Conservation (phyloP, 2,888 invertebrate species). For the Taphrorychus bicolor region DNA sequence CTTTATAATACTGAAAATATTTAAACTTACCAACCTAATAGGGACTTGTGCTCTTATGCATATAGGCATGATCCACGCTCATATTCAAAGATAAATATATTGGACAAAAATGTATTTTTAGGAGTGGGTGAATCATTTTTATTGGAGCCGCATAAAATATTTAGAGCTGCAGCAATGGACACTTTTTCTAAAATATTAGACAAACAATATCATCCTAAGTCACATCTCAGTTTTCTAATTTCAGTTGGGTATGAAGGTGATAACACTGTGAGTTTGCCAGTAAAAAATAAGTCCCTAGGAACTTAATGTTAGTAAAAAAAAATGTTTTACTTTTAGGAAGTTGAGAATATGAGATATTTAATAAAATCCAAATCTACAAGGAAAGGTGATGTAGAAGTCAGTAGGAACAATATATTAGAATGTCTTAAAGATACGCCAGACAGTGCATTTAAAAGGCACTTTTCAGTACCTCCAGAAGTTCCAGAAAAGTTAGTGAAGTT, state of each 20-base stretch:
- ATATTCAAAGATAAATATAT: too few relatives aligned
- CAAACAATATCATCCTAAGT: slow-evolving; percentile 59
- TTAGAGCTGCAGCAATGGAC: slow-evolving; percentile 25
- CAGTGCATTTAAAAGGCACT: slow-evolving; percentile 62
- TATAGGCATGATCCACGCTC: too few relatives aligned
- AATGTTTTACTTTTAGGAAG: slow-evolving; percentile 38
- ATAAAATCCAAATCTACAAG: slow-evolving; percentile 53
- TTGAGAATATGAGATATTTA: slow-evolving; percentile 40
- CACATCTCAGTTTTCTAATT: slow-evolving; percentile 68
- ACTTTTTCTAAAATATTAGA: slow-evolving; percentile 38
- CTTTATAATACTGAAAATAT: too few relatives aligned
- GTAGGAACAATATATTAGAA: slow-evolving; percentile 71
- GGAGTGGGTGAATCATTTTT: slow-evolving; percentile 9
- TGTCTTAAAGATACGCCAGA: slow-evolving; percentile 61
- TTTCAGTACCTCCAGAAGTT: slow-evolving; percentile 63
- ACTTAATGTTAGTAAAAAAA: neutral
- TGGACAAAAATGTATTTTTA: slow-evolving; percentile 7
- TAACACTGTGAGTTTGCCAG: slow-evolving; percentile 58
- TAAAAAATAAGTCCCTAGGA: too few relatives aligned
- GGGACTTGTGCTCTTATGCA: too few relatives aligned
- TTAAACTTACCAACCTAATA: too few relatives aligned
- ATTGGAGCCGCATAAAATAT: slow-evolving; percentile 38
- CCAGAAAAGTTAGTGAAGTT: slow-evolving; percentile 60
- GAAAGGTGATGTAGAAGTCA: slow-evolving; percentile 63
- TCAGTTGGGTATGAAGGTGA: slow-evolving; percentile 66